Evolutionary conservation across 2,888 invertebrate species (phyloP).

Genomic region (Dasysyrphus tricinctus): DNA sequence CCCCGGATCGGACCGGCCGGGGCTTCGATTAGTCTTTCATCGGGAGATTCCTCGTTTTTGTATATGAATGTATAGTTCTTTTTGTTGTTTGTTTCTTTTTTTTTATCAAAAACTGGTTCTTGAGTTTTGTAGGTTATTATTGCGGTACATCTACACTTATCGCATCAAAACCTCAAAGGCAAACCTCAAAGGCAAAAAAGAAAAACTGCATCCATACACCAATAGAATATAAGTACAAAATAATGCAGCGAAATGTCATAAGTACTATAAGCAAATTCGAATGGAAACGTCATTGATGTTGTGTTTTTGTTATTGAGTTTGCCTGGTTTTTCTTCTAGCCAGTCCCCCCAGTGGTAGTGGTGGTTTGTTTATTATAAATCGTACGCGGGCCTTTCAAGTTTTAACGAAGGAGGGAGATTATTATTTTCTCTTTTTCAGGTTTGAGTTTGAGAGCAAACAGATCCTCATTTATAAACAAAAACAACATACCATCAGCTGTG

Average conservation of each 20-base stretch:
- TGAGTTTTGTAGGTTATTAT: constrained; percentile 69
- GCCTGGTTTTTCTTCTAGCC: background rate
- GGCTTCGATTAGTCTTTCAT: constrained; percentile 46
- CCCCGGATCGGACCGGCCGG: constrained; percentile 29
- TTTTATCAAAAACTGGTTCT: constrained; percentile 55
- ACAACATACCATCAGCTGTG: constrained; percentile 59
- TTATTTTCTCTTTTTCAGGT: constrained; percentile 32
- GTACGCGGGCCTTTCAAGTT: background rate
- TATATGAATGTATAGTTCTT: background rate
- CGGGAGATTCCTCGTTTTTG: constrained; percentile 11
- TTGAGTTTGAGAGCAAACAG: background rate
- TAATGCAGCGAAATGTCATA: constrained; percentile 16
- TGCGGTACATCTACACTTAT: constrained; percentile 58
- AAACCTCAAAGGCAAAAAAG: constrained; percentile 9
- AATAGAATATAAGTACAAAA: background rate
- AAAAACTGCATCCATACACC: background rate
- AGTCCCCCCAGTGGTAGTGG: background rate
- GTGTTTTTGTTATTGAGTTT: background rate
- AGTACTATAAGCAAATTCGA: constrained; percentile 18
- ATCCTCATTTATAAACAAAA: constrained; percentile 25
- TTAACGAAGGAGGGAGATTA: background rate
- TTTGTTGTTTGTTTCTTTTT: constrained; percentile 3
- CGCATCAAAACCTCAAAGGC: constrained; percentile 16
- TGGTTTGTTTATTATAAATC: constrained; percentile 23
- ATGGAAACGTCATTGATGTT: constrained; percentile 25